Base-by-base conservation (phyloP, 2,113 vertebrate genomes). In the Muntiacus muntjak region DNA sequence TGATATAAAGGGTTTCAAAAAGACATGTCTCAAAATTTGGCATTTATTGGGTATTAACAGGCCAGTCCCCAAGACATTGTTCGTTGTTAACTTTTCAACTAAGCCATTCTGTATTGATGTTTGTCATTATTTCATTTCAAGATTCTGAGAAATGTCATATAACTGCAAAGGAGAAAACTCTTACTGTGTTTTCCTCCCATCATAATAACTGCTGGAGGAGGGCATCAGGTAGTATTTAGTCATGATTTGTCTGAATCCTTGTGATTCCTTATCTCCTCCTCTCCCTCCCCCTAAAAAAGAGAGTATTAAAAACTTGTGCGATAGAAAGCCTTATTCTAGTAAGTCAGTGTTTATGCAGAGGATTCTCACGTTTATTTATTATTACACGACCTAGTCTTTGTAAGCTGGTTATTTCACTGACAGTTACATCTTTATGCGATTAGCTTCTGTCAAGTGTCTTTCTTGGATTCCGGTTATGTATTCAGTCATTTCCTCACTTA, bases 181-280 rank as follows among this genome's bases (percentile, higher is more conserved):
- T 94, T 97, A 81, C 40, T 86, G 84, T 94, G 64, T 87, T 87
- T 6, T 82, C 92, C 40, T 83, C 84, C 94, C 3, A 58, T 30
- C 3, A 1, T 91, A 98, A 71, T 78, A 97, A 87, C 84, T 96
- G 30, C 62, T 50, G 67, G 16, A 64, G 64, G 45, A 89, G 87
- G 94, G 50, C 30, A 67, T 43, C 21, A 47, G 76, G 84, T 89
- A 93, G 83, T 16, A 8, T 92, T 92, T 76, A 97, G 93, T 78
- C 16, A 12, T 97, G 87, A 85, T 94, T 97, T 97, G 98, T 83
- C 93, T 94, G 97, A 97, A 62, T 45, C 54, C 25, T 43, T 17
- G 25, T 36, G 15, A n/a, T 40, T 36, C 15, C 15, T 43, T 81
- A 62, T 57, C 58, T 79, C 28, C 60, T 17, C n/a, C 64, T 26